These are phyloP conservation scores for Dreissena polymorpha DNA, from an alignment of 1,140 invertebrate genomes.

Conservation along the genomic window DNA sequence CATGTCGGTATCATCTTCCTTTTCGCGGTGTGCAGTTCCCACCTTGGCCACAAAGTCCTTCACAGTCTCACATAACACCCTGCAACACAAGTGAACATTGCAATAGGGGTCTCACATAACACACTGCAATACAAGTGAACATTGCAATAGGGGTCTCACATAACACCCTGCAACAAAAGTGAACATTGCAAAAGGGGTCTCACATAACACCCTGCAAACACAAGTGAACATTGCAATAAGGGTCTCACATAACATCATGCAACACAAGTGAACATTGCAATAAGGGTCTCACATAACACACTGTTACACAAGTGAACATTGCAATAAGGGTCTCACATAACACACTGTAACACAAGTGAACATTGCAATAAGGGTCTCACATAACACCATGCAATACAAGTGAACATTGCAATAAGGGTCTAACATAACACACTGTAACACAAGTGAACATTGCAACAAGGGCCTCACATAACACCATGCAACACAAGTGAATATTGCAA, in stretches of 20 bases:
- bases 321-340: conserved; percentile 84
- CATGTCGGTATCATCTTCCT: conserved; percentile 71
- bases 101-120: neutral
- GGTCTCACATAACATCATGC: conserved; percentile 86
- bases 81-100: conserved; percentile 61
- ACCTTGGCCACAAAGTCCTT: conserved; percentile 87
- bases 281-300: conserved; percentile 1
- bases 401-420: too few relatives aligned
- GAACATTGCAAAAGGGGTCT: too few relatives aligned
- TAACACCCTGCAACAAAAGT: conserved; percentile 80
- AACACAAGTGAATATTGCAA: too few relatives aligned
- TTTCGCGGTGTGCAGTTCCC: conserved; percentile 80
- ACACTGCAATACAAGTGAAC: too few relatives aligned
- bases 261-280: conserved; percentile 47
- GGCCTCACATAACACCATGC: too few relatives aligned
- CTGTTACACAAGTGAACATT: too few relatives aligned
- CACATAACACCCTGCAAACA: conserved; percentile 8
- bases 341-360: conserved; percentile 75
- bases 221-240: too few relatives aligned
- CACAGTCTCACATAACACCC: conserved; percentile 88
- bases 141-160: too few relatives aligned
- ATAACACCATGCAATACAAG: too few relatives aligned
- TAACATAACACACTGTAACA: too few relatives aligned
- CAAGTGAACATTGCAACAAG: too few relatives aligned
- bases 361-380: neutral